Base-by-base conservation (phyloP, 2,113 vertebrate genomes). In the Apus apus region DNA sequence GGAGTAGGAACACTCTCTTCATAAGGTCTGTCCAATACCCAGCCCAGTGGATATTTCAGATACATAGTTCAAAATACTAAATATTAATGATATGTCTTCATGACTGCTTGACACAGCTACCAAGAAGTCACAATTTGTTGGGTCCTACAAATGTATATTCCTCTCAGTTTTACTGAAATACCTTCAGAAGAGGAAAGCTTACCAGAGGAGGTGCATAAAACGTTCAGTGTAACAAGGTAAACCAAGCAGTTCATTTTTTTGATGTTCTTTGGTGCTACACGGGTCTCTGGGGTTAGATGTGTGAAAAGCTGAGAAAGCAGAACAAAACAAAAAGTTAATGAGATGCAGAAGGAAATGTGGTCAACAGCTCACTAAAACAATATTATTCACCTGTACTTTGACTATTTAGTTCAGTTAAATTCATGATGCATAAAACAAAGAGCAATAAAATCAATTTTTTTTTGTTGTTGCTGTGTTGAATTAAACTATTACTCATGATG, bases 401-500 rank as follows among this genome's bases (percentile, higher is more conserved):
- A 81, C 81, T 95, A 95, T 86, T 97, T 91, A 90, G 66, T 94
- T 96, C 86, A 79, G 77, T 96, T 97, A 97, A 97, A 96, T 96
- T 98, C 92, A 97, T 95, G 93, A 97, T 89, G 82, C 89, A 89
- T 97, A 98, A 96, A 97, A 87, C 7, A 80, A 29, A 94, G 65
- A 86, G 68, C 83, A 96, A 97, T 96, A 97, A 97, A 97, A 97
- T 81, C 76, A 46, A 58, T 68, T 87, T 95, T 62, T 71, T 72
- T 30, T 43, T 36, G 13, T 74, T 96, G 50, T 79, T 85, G 51
- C 85, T 80, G 67, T 79, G 84, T 85, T 93, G 91, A 95, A 96
- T 88, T 94, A 87, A 97, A 97, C 85, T 65, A 87, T 92, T 93
- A 20, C 75, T 92, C 89, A 97, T 89, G 89, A 75, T 91, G 87